phyloP scores from a whole-genome alignment of 2,888 invertebrate genomes.

The Helobdella robusta region DNA sequence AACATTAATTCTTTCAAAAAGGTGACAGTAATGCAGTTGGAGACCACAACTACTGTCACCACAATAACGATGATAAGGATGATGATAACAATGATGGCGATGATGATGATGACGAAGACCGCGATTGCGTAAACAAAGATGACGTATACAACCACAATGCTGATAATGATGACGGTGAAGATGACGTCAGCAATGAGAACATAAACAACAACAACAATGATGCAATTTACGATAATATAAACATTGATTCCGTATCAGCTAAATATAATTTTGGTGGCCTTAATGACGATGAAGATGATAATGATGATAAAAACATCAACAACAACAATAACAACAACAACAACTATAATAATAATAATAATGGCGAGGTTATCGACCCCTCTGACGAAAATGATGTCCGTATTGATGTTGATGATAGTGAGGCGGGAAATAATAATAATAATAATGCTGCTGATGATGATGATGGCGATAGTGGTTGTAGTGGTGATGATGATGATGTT shows the following conservation, averaged over 20 bases:
- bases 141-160: not conserved
- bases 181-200: not conserved
- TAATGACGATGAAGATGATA: not conserved
- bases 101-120: not conserved
- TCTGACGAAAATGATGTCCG: not conserved
- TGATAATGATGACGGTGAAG: not conserved
- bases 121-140: not conserved
- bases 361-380: not conserved
- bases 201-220: not conserved
- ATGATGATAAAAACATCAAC: not conserved
- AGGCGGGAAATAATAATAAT: not conserved
- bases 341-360: not conserved
- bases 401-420: not conserved
- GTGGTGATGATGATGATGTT: not conserved
- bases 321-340: not conserved
- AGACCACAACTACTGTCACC: not conserved
- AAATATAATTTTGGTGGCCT: no score
- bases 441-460: not conserved
- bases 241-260: no score
- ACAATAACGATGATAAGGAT: not conserved
- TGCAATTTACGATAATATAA: not conserved
- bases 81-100: not conserved
- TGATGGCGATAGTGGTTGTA: not conserved
- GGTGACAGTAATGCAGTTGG: not conserved
- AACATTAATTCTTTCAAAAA: no score